These are phyloP conservation scores for Tilapia sparmanii DNA, from an alignment of 2,113 vertebrate genomes.

Conservation along the genomic window DNA sequence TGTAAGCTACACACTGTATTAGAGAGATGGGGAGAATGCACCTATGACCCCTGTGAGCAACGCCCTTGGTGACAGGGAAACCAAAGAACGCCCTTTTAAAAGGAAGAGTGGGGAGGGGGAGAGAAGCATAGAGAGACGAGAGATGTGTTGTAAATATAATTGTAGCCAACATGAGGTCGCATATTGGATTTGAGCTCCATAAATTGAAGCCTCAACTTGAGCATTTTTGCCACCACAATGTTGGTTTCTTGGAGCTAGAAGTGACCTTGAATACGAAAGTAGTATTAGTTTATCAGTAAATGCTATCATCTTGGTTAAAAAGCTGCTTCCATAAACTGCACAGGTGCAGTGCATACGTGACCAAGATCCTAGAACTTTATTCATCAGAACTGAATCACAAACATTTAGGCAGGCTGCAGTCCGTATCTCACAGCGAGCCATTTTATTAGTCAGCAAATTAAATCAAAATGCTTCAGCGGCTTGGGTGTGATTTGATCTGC, in stretches of 20 bases:
- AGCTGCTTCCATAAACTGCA: background rate
- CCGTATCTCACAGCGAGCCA: background rate
- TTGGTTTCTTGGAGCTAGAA: background rate
- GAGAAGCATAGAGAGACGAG: background rate
- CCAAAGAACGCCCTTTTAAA: background rate
- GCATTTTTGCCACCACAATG: background rate
- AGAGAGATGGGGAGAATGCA: background rate
- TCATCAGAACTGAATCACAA: background rate
- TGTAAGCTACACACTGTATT: background rate
- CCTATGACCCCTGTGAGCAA: background rate
- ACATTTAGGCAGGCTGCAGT: background rate
- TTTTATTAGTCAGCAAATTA: background rate
- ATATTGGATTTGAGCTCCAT: background rate
- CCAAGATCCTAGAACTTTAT: background rate
- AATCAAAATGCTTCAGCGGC: background rate
- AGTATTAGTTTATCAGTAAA: background rate
- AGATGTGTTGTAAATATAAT: background rate
- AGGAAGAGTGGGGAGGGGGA: background rate
- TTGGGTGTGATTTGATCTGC: background rate
- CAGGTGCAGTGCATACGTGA: background rate
- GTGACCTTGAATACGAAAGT: background rate
- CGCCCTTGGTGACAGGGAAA: background rate
- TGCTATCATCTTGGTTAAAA: background rate
- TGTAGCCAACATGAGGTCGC: background rate
- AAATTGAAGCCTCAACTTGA: background rate